These are phyloP conservation scores for Patella vulgata DNA, from an alignment of 1,140 invertebrate species.

Conservation along the genomic window DNA sequence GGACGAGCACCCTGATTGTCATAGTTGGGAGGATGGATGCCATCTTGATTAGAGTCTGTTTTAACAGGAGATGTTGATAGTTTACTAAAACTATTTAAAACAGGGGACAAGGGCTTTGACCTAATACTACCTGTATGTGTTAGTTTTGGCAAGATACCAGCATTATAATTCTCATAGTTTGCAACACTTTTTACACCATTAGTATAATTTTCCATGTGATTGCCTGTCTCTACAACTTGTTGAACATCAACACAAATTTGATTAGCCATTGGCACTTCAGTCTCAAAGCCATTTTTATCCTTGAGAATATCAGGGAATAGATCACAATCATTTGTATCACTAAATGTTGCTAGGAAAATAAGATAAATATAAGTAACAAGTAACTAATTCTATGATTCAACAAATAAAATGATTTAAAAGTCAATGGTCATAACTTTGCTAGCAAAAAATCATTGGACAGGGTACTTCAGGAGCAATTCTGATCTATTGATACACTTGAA, in stretches of 20 bases:
- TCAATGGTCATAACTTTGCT: no score
- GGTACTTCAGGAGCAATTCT: no score
- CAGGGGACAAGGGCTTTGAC: conserved; percentile 45
- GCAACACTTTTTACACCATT: neutral
- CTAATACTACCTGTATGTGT: conserved; percentile 21
- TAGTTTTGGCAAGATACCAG: conserved; percentile 10
- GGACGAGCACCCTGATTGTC: conserved; percentile 48
- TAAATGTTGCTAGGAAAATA: neutral
- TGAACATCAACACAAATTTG: conserved; percentile 14
- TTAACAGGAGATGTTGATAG: conserved; percentile 44
- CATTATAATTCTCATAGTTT: neutral
- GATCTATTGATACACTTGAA: no score
- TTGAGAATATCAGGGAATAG: neutral
- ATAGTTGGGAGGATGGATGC: conserved; percentile 4
- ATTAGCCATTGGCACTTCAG: conserved; percentile 5
- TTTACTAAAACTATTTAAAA: conserved; percentile 47
- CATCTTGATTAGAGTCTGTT: conserved; percentile 20
- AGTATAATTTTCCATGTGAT: neutral
- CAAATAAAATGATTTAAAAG: no score
- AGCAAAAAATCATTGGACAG: no score
- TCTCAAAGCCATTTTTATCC: neutral
- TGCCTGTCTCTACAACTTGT: neutral
- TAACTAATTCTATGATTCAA: no score
- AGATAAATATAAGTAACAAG: no score
- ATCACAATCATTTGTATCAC: conserved; percentile 1